These are phyloP conservation scores for Psittacula cyanocephala DNA, from an alignment of 2,113 vertebrate genomes.

Conservation along the genomic window DNA sequence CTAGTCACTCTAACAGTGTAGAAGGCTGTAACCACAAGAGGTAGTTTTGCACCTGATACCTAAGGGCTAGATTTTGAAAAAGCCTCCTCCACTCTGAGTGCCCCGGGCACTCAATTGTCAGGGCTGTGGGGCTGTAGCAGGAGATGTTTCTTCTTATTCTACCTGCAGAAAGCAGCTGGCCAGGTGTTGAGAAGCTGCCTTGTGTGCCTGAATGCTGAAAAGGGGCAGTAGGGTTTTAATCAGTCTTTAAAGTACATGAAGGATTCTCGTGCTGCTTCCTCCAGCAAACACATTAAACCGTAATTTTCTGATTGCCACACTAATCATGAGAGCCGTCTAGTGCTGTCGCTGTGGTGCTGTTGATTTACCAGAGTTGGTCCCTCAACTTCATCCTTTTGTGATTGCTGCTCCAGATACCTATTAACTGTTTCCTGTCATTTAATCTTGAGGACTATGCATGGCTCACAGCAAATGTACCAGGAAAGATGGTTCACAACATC, in stretches of 20 bases:
- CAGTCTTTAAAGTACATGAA: constrained; percentile 45
- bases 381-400: constrained; percentile 28
- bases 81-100: neutral
- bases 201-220: constrained; percentile 31
- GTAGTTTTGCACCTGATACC: neutral
- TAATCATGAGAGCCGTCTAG: constrained; percentile 34
- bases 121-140: neutral
- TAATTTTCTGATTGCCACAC: constrained; percentile 57
- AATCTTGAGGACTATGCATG: neutral
- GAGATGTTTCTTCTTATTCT: constrained; percentile 15
- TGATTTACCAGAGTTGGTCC: constrained; percentile 47
- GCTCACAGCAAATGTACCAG: neutral
- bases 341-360: constrained; percentile 7
- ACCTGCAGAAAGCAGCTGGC: constrained; percentile 9
- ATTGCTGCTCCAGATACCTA: constrained; percentile 26
- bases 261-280: constrained; percentile 59
- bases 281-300: constrained; percentile 60
- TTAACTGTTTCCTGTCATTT: constrained; percentile 46
- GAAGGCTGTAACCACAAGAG: neutral
- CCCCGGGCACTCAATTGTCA: neutral
- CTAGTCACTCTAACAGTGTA: neutral
- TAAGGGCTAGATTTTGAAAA: neutral
- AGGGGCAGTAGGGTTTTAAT: constrained; percentile 42
- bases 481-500: neutral
- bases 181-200: constrained; percentile 3